phyloP scores from a whole-genome alignment of 2,113 vertebrate species.

The Leptobrachium leishanense region DNA sequence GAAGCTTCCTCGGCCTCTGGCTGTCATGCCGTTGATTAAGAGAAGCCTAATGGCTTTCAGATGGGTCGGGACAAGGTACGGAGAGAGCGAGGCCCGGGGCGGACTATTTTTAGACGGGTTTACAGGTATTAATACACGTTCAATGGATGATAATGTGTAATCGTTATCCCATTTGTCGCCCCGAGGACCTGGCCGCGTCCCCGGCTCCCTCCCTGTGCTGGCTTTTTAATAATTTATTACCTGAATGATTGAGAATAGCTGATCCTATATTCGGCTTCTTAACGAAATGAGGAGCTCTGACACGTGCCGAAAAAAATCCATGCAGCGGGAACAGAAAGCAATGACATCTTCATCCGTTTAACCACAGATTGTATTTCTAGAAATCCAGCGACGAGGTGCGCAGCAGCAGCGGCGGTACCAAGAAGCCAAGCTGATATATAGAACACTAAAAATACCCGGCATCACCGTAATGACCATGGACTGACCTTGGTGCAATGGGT shows the following conservation, averaged over 20 bases:
- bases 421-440: too few species aligned
- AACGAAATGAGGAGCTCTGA: neutral
- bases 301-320: neutral
- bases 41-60: slow-evolving; percentile 40
- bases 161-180: slow-evolving; percentile 50
- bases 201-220: neutral
- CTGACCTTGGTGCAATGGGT: too few species aligned
- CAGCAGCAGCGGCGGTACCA: too few species aligned
- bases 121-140: slow-evolving; percentile 51
- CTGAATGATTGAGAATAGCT: neutral
- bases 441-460: too few species aligned
- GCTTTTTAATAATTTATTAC: slow-evolving; percentile 34
- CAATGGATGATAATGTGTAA: slow-evolving; percentile 41
- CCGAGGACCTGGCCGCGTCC: slow-evolving; percentile 43
- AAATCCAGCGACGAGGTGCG: too few species aligned
- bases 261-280: neutral
- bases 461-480: too few species aligned
- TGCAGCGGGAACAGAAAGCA: neutral
- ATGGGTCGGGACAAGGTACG: slow-evolving; percentile 11
- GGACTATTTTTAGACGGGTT: slow-evolving; percentile 57
- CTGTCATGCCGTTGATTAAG: neutral
- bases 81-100: slow-evolving; percentile 21
- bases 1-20: neutral
- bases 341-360: neutral
- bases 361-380: too few species aligned